phyloP scores from a whole-genome alignment of 23 tunicate species.

The Ascidia mentula region DNA sequence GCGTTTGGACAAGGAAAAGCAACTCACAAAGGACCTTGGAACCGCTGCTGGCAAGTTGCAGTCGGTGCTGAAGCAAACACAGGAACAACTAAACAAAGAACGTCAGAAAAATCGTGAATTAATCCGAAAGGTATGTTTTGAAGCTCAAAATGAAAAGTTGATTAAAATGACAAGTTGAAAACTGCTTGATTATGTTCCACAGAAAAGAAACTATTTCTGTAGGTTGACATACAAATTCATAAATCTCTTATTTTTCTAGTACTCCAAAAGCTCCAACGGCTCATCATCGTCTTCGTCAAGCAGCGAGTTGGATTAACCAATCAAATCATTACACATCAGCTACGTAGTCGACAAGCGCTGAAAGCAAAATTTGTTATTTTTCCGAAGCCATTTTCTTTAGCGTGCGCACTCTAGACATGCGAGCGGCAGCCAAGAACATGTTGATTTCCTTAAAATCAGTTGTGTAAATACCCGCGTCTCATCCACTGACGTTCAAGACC shows the following conservation, averaged over 20 bases:
- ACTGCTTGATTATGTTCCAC: too few relatives aligned
- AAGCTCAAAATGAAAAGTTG: not conserved
- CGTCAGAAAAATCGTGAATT: conserved; percentile 58
- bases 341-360: not conserved
- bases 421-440: not conserved
- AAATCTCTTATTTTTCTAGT: not conserved
- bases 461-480: conserved; percentile 1
- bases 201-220: not conserved
- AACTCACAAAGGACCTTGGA: conserved; percentile 67
- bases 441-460: not conserved
- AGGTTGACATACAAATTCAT: not conserved
- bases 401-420: not conserved
- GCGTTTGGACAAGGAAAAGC: conserved; percentile 80
- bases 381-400: conserved; percentile 3
- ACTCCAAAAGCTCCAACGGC: not conserved
- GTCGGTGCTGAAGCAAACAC: conserved; percentile 81
- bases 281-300: conserved; percentile 2
- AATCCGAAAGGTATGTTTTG: conserved; percentile 9
- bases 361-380: conserved; percentile 2
- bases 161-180: not conserved
- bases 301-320: conserved; percentile 3
- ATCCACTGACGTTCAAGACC: conserved; percentile 1
- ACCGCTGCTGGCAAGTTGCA: conserved; percentile 83
- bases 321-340: not conserved
- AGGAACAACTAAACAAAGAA: conserved; percentile 76